These are phyloP conservation scores for Halcyon leucocephala DNA, from an alignment of 2,797 vertebrate genomes.

Conservation along the genomic window DNA sequence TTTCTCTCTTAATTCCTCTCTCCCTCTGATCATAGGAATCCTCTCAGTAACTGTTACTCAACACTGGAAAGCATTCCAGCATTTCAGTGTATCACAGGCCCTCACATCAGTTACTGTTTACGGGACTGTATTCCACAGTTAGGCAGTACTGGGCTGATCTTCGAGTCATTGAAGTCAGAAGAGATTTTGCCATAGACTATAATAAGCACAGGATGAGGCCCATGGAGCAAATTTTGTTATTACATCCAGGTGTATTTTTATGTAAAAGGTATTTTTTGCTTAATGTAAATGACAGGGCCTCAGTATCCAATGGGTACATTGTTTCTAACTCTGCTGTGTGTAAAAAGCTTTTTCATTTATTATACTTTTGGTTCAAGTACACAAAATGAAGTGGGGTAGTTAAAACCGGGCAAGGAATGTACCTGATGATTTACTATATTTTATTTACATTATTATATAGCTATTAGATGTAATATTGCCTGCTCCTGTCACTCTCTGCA, in stretches of 20 bases:
- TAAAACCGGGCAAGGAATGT: slow-evolving; percentile 32
- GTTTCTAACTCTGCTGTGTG: neutral
- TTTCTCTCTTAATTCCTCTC: neutral
- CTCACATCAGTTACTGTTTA: neutral
- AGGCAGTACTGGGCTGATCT: neutral
- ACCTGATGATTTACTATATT: slow-evolving; percentile 65
- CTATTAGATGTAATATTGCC: slow-evolving; percentile 68
- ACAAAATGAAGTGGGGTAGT: slow-evolving; percentile 47
- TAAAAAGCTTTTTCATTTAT: slow-evolving; percentile 49
- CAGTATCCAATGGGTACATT: neutral
- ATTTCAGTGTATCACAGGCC: neutral
- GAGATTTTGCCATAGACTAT: neutral
- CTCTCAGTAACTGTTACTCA: neutral
- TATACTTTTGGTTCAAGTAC: slow-evolving; percentile 18
- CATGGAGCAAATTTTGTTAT: slow-evolving; percentile 10
- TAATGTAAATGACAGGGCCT: neutral
- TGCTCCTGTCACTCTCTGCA: slow-evolving; percentile 65
- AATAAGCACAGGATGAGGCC: neutral
- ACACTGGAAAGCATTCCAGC: neutral
- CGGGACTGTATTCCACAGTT: neutral
- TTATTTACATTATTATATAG: slow-evolving; percentile 71
- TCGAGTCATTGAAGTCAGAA: neutral
- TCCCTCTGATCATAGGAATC: neutral
- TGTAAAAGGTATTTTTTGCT: slow-evolving; percentile 23
- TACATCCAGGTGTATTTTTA: slow-evolving; percentile 33